These are phyloP conservation scores for Propithecus coquereli DNA, from an alignment of 2,113 vertebrate species.

Conservation along the genomic window DNA sequence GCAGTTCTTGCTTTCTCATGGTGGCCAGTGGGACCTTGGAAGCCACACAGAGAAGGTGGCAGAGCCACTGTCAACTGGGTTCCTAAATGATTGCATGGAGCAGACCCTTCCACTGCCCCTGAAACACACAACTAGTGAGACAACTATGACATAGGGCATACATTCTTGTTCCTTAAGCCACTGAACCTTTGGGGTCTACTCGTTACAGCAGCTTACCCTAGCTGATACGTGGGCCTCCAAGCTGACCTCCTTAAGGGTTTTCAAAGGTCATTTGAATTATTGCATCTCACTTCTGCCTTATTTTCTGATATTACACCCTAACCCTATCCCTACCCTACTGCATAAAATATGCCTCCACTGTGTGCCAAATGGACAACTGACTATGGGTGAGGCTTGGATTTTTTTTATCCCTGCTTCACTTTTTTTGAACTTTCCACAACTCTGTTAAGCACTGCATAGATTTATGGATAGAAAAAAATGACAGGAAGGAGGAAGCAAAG, in stretches of 20 bases:
- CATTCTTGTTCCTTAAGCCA: not conserved
- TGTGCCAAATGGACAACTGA: not conserved
- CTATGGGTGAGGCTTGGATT: not conserved
- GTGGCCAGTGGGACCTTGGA: not conserved
- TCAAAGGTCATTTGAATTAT: not conserved
- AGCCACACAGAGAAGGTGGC: not conserved
- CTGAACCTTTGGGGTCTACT: not conserved
- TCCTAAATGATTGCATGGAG: not conserved
- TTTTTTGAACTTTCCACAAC: not conserved
- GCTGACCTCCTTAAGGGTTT: not conserved
- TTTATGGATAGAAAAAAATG: not conserved
- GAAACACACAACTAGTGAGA: not conserved
- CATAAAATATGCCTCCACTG: not conserved
- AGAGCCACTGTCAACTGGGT: not conserved
- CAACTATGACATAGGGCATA: not conserved
- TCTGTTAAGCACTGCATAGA: not conserved
- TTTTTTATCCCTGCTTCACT: not conserved
- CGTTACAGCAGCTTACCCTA: not conserved
- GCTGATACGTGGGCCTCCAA: not conserved
- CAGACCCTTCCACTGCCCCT: not conserved
- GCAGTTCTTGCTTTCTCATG: not conserved
- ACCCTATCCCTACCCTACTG: not conserved
- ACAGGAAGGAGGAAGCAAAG: not conserved
- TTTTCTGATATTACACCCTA: not conserved
- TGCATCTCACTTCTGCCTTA: not conserved